Percentiles rank a stretch among this genome's conserved stretches.
Evolutionary conservation across 2,888 invertebrate genomes (phyloP).

Genomic region (Dyspetes luteomarginatus): DNA sequence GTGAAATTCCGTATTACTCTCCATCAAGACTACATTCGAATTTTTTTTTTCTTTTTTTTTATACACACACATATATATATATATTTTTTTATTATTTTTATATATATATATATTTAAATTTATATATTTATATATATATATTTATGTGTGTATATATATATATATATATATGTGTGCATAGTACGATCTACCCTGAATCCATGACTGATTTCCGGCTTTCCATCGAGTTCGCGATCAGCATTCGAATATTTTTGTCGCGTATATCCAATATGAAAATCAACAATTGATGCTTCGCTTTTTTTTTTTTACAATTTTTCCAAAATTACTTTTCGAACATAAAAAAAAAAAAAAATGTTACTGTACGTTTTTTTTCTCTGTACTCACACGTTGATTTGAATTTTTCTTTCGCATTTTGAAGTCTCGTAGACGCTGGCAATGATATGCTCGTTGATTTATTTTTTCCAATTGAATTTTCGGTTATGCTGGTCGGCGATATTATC

Average conservation of each 20-base stretch:
- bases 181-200: conserved; percentile 23
- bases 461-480: conserved; percentile 69
- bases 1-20: conserved; percentile 58
- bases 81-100: too few species aligned
- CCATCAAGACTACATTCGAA: conserved; percentile 7
- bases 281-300: background rate
- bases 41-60: background rate
- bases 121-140: conserved; percentile 12
- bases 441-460: conserved; percentile 72
- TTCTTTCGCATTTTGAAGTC: conserved; percentile 72
- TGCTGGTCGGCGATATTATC: conserved; percentile 73
- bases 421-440: conserved; percentile 67
- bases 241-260: conserved; percentile 12
- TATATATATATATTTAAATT: too few species aligned
- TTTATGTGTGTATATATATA: background rate
- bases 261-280: background rate
- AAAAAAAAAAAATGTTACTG: background rate
- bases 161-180: too few species aligned
- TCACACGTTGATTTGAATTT: conserved; percentile 75
- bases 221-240: conserved; percentile 15
- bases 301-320: too few species aligned
- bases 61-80: background rate
- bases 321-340: background rate
- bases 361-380: conserved; percentile 66
- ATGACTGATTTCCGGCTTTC: conserved; percentile 26